Base-by-base conservation (phyloP, 2,888 invertebrate genomes). In the Coecobrya sp. region DNA sequence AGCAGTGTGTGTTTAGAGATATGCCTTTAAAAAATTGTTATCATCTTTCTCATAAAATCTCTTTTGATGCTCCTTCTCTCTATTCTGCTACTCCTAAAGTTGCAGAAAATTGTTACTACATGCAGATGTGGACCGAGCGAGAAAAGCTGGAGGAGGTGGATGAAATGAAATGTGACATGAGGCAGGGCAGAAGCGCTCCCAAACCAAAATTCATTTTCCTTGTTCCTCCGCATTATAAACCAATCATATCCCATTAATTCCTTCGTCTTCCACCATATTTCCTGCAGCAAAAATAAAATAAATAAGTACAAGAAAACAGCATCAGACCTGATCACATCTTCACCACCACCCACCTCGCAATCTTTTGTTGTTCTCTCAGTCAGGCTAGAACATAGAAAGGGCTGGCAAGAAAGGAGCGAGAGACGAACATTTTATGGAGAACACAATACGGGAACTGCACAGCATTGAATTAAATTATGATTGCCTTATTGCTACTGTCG, bases 171-270 rank as follows among this genome's bases (percentile, higher is more conserved):
- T 59, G 52, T 81, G 81, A 81, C 81, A 59, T 81, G 52, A 3
- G 36, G 59, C n/a, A 22, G 22, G 13, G 68, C 8, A 16, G 68
- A 42, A 70, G 36, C 16, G 70, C 70, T 30, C 59, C 49, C 90
- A 62, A 76, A 84, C 90, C 79, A 65, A 90, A 90, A 90, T 85
- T 90, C 90, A 90, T 90, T 90, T 90, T 79, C 90, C 90, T 85
- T 85, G 85, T 90, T 90, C 84, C 68, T 49, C 90, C 90, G 45
- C 84, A 76, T 85, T 84, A 90, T 90, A 90, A 85, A 85, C 76
- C 84, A 90, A 90, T 89, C 82, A 89, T 90, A 76, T 73, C 65
- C 55, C 84, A 89, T 73, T 89, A 84, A 82, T 90, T 42, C 45
- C 16, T 82, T 68, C 10, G 22, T 13, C 59, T 16, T 86, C 70